Evolutionary conservation across 2,888 invertebrate species (phyloP).

Genomic region (Eupithecia vulgata): DNA sequence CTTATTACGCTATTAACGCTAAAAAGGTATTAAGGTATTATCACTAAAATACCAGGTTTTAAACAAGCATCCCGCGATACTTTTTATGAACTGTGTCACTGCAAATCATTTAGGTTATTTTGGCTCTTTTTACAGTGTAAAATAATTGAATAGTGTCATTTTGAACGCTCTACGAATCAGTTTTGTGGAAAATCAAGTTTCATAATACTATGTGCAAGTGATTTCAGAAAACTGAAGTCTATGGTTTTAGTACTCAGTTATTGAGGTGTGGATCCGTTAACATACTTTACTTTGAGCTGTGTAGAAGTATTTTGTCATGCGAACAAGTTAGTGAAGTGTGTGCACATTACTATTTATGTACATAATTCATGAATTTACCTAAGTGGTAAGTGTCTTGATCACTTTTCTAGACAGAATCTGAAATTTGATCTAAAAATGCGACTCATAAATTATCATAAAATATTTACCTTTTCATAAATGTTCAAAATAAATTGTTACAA

Average conservation of each 20-base stretch:
- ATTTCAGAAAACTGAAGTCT: constrained; percentile 20
- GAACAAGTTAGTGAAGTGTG: constrained; percentile 50
- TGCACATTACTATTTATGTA: constrained; percentile 46
- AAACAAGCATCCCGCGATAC: neutral
- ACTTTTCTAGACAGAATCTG: neutral
- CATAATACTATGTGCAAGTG: constrained; percentile 29
- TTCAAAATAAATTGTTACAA: too few relatives aligned
- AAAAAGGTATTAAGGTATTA: neutral
- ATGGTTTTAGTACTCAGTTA: neutral
- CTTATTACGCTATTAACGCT: neutral
- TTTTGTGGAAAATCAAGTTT: constrained; percentile 51
- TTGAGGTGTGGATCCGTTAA: neutral
- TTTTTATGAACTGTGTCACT: neutral
- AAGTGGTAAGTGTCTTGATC: constrained; percentile 11
- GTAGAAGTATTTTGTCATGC: constrained; percentile 23
- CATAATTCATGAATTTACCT: constrained; percentile 30
- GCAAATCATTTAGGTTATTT: neutral
- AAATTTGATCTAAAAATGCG: neutral
- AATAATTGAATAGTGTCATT: neutral
- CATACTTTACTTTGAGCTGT: constrained; percentile 11
- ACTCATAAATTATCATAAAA: too few relatives aligned
- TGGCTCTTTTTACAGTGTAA: neutral
- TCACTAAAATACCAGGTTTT: neutral
- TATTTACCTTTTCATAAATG: neutral
- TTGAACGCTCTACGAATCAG: constrained; percentile 39